A percentile compares a stretch with the other conserved stretches of the same genome.
These are phyloP conservation scores for Eupithecia pulchellata DNA, from an alignment of 2,888 invertebrate genomes.

Conservation along the genomic window DNA sequence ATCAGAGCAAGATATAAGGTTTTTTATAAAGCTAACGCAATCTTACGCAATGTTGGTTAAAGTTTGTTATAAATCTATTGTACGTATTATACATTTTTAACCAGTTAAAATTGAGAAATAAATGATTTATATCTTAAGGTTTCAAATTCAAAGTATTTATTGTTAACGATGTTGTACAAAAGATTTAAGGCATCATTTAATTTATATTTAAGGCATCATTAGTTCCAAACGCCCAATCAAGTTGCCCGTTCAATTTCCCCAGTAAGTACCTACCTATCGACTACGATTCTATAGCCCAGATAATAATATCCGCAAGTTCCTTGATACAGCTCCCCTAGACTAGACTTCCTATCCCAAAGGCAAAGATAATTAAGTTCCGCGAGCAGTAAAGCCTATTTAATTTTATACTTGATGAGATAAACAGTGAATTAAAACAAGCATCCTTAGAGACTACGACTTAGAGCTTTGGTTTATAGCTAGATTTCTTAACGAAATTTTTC, in stretches of 20 bases:
- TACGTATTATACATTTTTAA: neutral
- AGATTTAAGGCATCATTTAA: no score
- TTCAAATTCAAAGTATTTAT: no score
- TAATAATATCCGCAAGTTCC: neutral
- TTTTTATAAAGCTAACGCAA: no score
- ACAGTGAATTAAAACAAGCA: neutral
- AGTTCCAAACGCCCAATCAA: neutral
- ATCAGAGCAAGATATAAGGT: no score
- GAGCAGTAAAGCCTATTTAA: neutral
- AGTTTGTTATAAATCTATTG: no score
- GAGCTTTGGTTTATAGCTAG: neutral
- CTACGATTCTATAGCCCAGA: neutral
- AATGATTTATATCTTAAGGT: no score
- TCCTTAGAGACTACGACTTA: neutral
- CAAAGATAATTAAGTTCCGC: constrained; percentile 5
- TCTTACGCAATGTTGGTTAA: no score
- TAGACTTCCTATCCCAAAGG: constrained; percentile 3
- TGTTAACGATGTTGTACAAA: neutral
- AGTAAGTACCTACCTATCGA: no score
- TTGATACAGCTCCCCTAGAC: neutral
- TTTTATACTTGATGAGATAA: constrained; percentile 9
- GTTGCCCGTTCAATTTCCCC: neutral
- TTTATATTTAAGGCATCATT: neutral
- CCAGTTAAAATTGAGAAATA: neutral
- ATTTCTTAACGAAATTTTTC: no score